These are phyloP conservation scores for Leptogaster cylindrica DNA, from an alignment of 2,888 invertebrate species.

Conservation along the genomic window DNA sequence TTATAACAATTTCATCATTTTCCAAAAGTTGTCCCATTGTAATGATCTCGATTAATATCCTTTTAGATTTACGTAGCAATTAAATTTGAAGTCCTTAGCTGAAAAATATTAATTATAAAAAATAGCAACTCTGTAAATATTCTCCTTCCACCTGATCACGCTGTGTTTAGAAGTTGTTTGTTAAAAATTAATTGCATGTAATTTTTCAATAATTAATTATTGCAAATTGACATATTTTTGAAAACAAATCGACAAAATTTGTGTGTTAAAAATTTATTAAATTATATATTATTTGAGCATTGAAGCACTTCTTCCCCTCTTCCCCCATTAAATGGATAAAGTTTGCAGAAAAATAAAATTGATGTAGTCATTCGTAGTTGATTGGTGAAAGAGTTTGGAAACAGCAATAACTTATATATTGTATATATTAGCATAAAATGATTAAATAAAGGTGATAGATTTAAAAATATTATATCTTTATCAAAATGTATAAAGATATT, in stretches of 20 bases:
- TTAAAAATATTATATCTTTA: slow-evolving; percentile 22
- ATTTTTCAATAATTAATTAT: slow-evolving; percentile 20
- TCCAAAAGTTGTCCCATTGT: no score
- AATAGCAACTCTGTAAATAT: slow-evolving; percentile 16
- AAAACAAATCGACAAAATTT: slow-evolving; percentile 37
- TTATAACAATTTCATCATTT: not conserved
- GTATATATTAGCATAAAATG: slow-evolving; percentile 33
- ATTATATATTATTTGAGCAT: no score
- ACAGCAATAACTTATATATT: slow-evolving; percentile 22
- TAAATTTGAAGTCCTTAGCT: no score
- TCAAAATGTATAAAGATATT: slow-evolving; percentile 29
- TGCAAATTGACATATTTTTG: slow-evolving; percentile 1
- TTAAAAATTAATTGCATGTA: slow-evolving; percentile 12
- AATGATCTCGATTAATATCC: no score
- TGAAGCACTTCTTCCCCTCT: no score
- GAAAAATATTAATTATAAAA: no score
- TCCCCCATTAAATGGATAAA: no score
- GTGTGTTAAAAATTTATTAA: slow-evolving; percentile 38
- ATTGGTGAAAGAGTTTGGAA: slow-evolving; percentile 24
- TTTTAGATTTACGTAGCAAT: no score
- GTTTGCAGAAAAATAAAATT: no score
- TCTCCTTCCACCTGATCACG: not conserved
- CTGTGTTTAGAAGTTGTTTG: not conserved
- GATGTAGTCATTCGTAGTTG: no score
- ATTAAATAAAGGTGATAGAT: slow-evolving; percentile 33